Evolutionary conservation across 2,113 vertebrate species (phyloP).

Genomic region (Phylloscopus trochilus): DNA sequence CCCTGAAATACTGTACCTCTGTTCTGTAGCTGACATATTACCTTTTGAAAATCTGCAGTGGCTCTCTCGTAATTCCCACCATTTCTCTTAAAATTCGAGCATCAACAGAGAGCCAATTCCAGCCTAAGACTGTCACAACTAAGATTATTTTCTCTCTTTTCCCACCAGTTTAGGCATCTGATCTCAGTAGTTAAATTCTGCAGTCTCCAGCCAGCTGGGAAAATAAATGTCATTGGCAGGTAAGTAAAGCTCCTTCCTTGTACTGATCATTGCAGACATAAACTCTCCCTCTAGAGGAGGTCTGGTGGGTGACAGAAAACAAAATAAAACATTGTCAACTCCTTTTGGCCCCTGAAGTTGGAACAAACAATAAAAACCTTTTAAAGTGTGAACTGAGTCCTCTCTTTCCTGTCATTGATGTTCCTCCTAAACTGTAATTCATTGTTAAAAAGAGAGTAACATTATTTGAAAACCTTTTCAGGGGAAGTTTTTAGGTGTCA

Average conservation of each 20-base stretch:
- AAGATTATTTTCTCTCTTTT: background rate
- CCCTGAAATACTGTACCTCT: background rate
- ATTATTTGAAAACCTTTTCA: background rate
- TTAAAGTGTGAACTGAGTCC: background rate
- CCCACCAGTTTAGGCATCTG: background rate
- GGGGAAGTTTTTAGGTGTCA: background rate
- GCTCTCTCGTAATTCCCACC: background rate
- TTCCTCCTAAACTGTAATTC: background rate
- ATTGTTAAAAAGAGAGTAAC: background rate
- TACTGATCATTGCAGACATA: background rate
- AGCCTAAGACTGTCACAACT: background rate
- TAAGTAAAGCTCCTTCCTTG: background rate
- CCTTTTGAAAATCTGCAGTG: conserved; percentile 25
- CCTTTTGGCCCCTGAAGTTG: background rate
- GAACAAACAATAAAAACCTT: background rate
- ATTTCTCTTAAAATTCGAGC: conserved; percentile 30
- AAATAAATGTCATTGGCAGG: background rate
- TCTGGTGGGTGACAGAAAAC: background rate
- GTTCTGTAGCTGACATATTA: conserved; percentile 12
- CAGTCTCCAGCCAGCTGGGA: background rate
- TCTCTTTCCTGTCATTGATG: background rate
- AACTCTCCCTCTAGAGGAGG: background rate
- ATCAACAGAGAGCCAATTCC: background rate
- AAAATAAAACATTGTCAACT: background rate
- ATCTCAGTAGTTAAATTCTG: background rate